Evolutionary conservation across 2,797 vertebrate genomes (phyloP).

Genomic region (Cephalopachus bancanus): DNA sequence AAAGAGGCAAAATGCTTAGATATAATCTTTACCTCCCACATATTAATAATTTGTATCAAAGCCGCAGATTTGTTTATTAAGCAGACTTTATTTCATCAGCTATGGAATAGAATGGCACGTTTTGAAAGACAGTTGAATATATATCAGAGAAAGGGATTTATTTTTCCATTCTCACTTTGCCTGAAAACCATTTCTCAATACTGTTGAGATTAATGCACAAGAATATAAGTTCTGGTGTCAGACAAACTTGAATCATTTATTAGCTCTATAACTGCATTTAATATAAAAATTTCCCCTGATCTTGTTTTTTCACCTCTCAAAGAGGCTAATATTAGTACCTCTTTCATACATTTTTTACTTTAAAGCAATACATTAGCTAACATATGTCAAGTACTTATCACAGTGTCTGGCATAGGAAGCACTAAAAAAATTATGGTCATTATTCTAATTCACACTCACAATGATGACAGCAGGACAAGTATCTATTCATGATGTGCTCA

Average conservation of each 20-base stretch:
- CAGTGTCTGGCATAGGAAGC: conserved; percentile 11
- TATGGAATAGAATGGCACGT: background rate
- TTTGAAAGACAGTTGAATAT: background rate
- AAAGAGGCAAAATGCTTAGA: background rate
- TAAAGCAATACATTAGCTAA: conserved; percentile 57
- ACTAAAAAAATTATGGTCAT: conserved; percentile 50
- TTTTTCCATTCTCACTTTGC: background rate
- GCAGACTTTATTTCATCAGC: background rate
- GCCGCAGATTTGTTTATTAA: background rate
- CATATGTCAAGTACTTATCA: conserved; percentile 64
- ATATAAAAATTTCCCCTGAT: background rate
- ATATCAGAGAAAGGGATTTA: background rate
- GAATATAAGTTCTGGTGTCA: background rate
- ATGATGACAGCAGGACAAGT: conserved; percentile 52
- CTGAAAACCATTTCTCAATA: background rate
- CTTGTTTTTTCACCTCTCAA: conserved; percentile 35
- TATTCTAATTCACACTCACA: conserved; percentile 71
- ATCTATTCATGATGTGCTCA: background rate
- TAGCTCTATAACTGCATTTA: conserved; percentile 2
- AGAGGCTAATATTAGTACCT: background rate
- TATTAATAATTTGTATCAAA: background rate
- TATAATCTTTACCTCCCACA: background rate
- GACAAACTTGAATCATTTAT: conserved; percentile 23
- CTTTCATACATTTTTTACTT: conserved; percentile 49
- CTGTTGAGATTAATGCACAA: background rate